Conservation (phyloP, 2,797 vertebrate species). For the Enteromius argenteus region DNA sequence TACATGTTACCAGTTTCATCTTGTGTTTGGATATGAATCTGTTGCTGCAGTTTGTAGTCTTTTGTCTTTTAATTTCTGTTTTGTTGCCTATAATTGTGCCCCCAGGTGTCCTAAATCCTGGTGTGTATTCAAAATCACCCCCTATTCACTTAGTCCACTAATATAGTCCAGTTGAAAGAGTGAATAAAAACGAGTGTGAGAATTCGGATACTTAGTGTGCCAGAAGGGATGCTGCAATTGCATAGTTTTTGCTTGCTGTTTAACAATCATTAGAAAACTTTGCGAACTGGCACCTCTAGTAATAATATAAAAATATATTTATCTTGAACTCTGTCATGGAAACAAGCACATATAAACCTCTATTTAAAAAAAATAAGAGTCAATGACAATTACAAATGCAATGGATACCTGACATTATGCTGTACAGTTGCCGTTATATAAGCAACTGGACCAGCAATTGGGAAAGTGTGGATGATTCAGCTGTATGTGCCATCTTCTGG, state of each 20-base stretch:
- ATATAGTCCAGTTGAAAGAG: neutral
- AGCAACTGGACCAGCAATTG: neutral
- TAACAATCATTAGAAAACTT: neutral
- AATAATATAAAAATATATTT: neutral
- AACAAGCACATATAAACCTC: neutral
- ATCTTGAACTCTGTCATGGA: neutral
- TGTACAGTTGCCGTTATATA: neutral
- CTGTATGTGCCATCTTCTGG: too few species aligned
- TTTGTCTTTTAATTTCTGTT: neutral
- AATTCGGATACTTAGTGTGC: neutral
- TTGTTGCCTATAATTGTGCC: neutral
- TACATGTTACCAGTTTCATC: neutral
- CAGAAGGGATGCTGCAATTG: neutral
- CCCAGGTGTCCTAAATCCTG: neutral
- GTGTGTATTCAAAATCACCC: neutral
- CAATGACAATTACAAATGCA: neutral
- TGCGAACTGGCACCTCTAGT: neutral
- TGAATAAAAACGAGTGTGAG: neutral
- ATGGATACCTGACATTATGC: neutral
- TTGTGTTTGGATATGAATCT: neutral
- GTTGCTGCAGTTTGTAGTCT: neutral
- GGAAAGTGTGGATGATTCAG: neutral
- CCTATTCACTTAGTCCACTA: neutral
- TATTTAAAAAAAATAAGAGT: neutral
- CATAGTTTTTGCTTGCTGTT: neutral